Evolutionary conservation across 2,797 vertebrate genomes (phyloP).

Genomic region (Cuniculus paca): DNA sequence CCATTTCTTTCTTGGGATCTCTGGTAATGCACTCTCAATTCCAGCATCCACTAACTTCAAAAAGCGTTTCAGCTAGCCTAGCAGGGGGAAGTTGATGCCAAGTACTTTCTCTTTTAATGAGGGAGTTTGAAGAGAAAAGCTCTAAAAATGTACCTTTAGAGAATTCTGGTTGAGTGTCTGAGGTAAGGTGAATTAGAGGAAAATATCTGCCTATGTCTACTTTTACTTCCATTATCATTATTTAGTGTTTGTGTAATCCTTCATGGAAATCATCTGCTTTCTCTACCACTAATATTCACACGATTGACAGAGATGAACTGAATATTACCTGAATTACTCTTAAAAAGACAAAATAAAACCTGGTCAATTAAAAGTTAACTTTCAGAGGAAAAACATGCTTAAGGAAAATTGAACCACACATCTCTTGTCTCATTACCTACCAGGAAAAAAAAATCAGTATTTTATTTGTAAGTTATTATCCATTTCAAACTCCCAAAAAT

Average conservation of each 20-base stretch:
- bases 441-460: neutral
- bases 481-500: slow-evolving; percentile 40
- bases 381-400: neutral
- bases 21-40: neutral
- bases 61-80: neutral
- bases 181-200: neutral
- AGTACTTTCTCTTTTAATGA: neutral
- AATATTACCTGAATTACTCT: slow-evolving; percentile 23
- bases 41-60: neutral
- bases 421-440: slow-evolving; percentile 35
- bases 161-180: neutral
- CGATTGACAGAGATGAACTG: slow-evolving; percentile 45
- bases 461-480: slow-evolving; percentile 60
- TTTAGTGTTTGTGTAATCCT: neutral
- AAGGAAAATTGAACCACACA: slow-evolving; percentile 12
- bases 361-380: slow-evolving; percentile 25
- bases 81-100: neutral
- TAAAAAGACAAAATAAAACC: slow-evolving; percentile 49
- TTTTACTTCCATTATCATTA: neutral
- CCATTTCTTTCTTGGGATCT: neutral
- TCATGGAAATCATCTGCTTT: slow-evolving; percentile 1
- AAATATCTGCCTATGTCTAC: neutral
- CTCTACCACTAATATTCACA: neutral
- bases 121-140: neutral
- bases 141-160: neutral